Base-by-base conservation (phyloP, 2,797 vertebrate genomes). In the Hyperoplus immaculatus region DNA sequence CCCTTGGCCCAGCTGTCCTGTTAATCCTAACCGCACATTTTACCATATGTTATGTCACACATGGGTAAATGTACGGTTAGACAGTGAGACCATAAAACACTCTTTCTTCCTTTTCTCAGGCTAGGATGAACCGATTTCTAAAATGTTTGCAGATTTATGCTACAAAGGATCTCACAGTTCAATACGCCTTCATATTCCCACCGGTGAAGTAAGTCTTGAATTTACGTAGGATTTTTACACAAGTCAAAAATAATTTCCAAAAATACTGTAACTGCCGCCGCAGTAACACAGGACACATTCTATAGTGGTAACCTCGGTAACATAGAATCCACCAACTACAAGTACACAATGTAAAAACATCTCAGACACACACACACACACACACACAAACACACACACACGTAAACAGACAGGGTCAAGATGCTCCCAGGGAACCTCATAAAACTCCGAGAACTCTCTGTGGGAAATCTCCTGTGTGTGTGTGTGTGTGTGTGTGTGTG, bases 241-340 rank as follows among this genome's bases (percentile, higher is more conserved):
- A 29, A 29, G 29, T 29, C 29, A 29, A 29, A 29, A 29, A 29
- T 29, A 29, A 29, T 29, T 29, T 29, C 59, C 15, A 43, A 38
- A 75, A 43, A 36, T 49, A 46, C 16, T 56, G 36, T 14, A 38
- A 45, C 21, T 6, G 51, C 51, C 11, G 41, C 72, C 56, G 5
- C 1, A 14, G 66, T 43, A 1, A 69, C 50, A 6, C 6, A 57
- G 57, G 66, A 60, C 56, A 56, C 46, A 12, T 53, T 49, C 16
- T 57, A 21, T 11, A 7, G 68, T 8, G 42, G 80, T 71, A 11
- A 47, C 56, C 53, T 50, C 51, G 46, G 71, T 36, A 58, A 79
- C 46, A 9, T n/a, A 51, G 46, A 42, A 60, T 69, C 59, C 55
- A 69, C 21, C 55, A 18, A 16, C 53, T 14, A 41, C 72, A 72